Evolutionary conservation across 2,113 vertebrate species (phyloP).

Genomic region (Cynocephalus volans): DNA sequence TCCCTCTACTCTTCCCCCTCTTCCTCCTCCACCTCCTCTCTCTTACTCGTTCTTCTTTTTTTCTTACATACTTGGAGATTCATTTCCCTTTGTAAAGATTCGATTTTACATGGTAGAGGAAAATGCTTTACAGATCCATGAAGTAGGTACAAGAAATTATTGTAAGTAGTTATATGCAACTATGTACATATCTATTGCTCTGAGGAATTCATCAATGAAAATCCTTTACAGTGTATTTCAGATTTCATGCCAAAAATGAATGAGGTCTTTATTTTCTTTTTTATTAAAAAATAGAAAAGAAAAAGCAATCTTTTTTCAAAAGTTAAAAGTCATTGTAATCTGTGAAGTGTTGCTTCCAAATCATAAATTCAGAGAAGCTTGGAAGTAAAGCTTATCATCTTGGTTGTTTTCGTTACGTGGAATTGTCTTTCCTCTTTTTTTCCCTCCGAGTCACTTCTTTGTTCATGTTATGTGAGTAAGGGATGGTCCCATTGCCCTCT

Average conservation of each 20-base stretch:
- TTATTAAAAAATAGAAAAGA: background rate
- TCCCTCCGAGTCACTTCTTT: background rate
- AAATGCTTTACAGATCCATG: background rate
- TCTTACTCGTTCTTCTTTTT: background rate
- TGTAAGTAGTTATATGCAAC: background rate
- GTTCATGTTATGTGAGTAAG: background rate
- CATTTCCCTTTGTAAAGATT: conserved; percentile 28
- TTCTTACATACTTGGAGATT: background rate
- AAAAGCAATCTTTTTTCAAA: background rate
- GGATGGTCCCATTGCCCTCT: background rate
- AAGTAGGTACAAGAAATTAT: background rate
- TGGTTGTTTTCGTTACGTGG: background rate
- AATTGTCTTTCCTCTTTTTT: background rate
- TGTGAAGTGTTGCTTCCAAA: conserved; percentile 27
- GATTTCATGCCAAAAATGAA: background rate
- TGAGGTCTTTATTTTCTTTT: background rate
- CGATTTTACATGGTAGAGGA: background rate
- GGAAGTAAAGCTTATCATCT: background rate
- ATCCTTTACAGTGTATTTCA: background rate
- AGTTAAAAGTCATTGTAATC: conserved; percentile 20
- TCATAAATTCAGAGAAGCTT: conserved; percentile 23
- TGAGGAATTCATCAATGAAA: conserved; percentile 33
- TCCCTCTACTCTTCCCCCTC: background rate
- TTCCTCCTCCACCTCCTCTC: background rate
- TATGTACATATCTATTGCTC: conserved; percentile 1